These are phyloP conservation scores for Crambe crambe DNA, from an alignment of 37 sponge, comb jelly and placozoan species.

Conservation along the genomic window DNA sequence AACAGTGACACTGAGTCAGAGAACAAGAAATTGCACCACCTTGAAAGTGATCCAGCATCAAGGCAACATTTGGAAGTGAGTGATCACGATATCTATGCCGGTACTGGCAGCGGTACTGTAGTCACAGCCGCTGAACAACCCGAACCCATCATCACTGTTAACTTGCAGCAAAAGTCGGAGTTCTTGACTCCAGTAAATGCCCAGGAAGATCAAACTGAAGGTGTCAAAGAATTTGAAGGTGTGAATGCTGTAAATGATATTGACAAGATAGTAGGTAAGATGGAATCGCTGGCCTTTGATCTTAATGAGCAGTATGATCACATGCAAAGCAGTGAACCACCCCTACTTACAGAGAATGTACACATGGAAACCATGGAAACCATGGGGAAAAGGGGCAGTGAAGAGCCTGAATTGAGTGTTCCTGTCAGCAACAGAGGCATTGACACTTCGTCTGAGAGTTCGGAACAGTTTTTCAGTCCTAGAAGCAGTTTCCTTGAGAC, in stretches of 20 bases:
- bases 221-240: background rate
- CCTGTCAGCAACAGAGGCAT: background rate
- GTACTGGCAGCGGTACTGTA: too few relatives aligned
- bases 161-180: too few relatives aligned
- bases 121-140: too few relatives aligned
- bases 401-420: background rate
- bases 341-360: too few relatives aligned
- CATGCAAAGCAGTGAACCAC: too few relatives aligned
- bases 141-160: too few relatives aligned
- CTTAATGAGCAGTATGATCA: background rate
- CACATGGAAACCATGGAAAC: background rate
- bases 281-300: background rate
- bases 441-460: conserved; percentile 5
- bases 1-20: too few relatives aligned
- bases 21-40: too few relatives aligned
- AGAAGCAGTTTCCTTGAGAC: background rate
- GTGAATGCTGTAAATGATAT: background rate
- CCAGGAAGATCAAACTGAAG: background rate
- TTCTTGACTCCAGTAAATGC: too few relatives aligned
- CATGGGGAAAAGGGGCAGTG: background rate
- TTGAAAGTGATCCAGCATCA: too few relatives aligned
- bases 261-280: background rate
- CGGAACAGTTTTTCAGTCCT: conserved; percentile 16
- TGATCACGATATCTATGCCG: too few relatives aligned
- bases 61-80: too few relatives aligned